A percentile compares a stretch with the other conserved stretches of the same genome.
phyloP scores from a whole-genome alignment of 2,888 invertebrate species.

The Acleris laterana region DNA sequence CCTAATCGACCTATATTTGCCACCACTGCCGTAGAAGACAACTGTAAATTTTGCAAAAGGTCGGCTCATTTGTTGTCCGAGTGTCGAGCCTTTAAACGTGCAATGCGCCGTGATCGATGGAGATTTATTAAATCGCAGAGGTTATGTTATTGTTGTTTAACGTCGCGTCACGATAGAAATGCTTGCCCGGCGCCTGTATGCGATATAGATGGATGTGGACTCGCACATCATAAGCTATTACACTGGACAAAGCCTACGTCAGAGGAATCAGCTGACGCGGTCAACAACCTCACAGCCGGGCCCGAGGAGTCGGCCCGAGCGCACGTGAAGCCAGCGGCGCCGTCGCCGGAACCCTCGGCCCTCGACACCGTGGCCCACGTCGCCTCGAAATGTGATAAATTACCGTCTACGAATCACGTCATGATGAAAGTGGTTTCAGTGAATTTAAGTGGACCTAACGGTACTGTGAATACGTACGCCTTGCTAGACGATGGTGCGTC shows the following conservation, averaged over 20 bases:
- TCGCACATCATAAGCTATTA: conserved; percentile 36
- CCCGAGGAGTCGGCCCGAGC: conserved; percentile 10
- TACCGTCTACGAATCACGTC: background rate
- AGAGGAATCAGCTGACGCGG: background rate
- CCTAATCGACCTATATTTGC: conserved; percentile 13
- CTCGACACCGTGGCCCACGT: conserved; percentile 9
- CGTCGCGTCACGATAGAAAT: conserved; percentile 8
- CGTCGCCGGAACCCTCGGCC: background rate
- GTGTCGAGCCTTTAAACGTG: conserved; percentile 39
- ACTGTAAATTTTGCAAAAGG: conserved; percentile 30
- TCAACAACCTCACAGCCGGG: background rate
- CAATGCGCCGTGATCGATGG: conserved; percentile 39
- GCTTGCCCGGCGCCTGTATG: conserved; percentile 10
- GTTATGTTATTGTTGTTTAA: conserved; percentile 29
- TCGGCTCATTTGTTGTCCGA: conserved; percentile 16
- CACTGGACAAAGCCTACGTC: conserved; percentile 31
- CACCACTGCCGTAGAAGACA: background rate
- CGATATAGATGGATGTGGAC: conserved; percentile 35
- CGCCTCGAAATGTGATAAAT: background rate
- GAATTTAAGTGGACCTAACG: conserved; percentile 16
- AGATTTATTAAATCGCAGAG: conserved; percentile 28
- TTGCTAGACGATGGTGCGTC: conserved; percentile 15
- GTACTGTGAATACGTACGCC: conserved; percentile 6
- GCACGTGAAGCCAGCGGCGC: background rate
- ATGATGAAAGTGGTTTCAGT: conserved; percentile 19